phyloP scores from a whole-genome alignment of 2,888 invertebrate genomes.

The Plemyria rubiginata region DNA sequence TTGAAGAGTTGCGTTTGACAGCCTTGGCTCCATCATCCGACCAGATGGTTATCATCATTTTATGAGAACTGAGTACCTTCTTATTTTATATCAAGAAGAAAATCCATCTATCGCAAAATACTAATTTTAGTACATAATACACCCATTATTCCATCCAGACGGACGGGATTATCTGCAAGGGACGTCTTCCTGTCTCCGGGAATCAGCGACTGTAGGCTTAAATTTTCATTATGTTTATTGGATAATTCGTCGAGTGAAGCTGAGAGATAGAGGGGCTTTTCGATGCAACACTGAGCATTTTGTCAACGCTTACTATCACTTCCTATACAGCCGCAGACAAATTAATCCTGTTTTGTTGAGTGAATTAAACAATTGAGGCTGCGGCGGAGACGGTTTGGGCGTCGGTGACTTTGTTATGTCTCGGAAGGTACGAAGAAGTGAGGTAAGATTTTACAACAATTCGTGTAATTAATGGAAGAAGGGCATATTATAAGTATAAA shows the following conservation, averaged over 20 bases:
- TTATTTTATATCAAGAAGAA: no score
- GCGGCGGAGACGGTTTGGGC: conserved; percentile 21
- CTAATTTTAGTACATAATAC: conserved; percentile 35
- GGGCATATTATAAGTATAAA: no score
- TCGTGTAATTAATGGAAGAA: background rate
- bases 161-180: conserved; percentile 73
- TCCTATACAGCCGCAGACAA: conserved; percentile 41
- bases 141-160: conserved; percentile 44
- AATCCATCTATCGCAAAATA: conserved; percentile 1
- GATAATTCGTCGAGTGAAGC: conserved; percentile 79
- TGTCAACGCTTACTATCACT: conserved; percentile 58
- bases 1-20: no score
- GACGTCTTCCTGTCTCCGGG: conserved; percentile 62
- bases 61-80: no score
- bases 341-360: conserved; percentile 35
- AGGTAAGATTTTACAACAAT: background rate
- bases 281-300: conserved; percentile 81
- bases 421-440: background rate
- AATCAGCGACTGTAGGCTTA: conserved; percentile 78
- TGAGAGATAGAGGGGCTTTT: conserved; percentile 78
- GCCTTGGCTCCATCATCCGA: no score
- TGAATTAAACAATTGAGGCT: conserved; percentile 34
- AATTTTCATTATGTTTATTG: conserved; percentile 85
- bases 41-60: no score
- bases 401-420: conserved; percentile 3